Evolutionary conservation across 2,113 vertebrate genomes (phyloP).

Genomic region (Columba livia): DNA sequence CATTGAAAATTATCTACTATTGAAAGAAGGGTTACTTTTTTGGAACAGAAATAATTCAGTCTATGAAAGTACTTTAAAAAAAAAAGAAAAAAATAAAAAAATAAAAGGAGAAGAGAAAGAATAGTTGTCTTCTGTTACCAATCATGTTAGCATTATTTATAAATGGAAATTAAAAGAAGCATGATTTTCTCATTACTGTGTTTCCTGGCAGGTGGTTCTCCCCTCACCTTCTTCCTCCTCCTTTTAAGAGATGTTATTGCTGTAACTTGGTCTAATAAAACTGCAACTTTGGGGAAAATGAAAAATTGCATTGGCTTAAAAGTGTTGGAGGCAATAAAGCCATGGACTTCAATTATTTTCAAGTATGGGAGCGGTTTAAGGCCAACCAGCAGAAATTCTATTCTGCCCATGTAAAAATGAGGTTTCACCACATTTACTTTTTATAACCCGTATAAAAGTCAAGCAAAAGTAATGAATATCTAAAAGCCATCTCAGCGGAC

Average conservation of each 20-base stretch:
- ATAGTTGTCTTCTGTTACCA: slow-evolving; percentile 54
- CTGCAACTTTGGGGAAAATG: slow-evolving; percentile 75
- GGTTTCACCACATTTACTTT: slow-evolving; percentile 83
- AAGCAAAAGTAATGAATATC: slow-evolving; percentile 82
- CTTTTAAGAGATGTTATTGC: slow-evolving; percentile 71
- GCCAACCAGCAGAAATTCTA: slow-evolving; percentile 79
- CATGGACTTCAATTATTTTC: slow-evolving; percentile 81
- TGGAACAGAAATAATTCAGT: slow-evolving; percentile 6
- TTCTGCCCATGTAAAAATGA: slow-evolving; percentile 80
- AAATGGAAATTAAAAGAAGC: slow-evolving; percentile 67
- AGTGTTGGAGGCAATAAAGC: slow-evolving; percentile 79
- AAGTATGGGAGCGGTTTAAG: slow-evolving; percentile 77
- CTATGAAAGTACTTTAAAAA: background rate
- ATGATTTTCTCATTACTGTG: slow-evolving; percentile 58
- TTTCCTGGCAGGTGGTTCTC: slow-evolving; percentile 69
- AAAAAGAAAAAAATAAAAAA: background rate
- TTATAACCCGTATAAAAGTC: slow-evolving; percentile 84
- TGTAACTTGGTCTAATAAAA: slow-evolving; percentile 77
- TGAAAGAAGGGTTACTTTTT: slow-evolving; percentile 6
- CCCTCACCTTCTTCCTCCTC: slow-evolving; percentile 52
- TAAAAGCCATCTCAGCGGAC: slow-evolving; percentile 77
- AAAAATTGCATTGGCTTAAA: slow-evolving; percentile 77
- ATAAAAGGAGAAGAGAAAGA: background rate
- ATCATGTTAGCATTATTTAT: slow-evolving; percentile 62
- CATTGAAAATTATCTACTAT: background rate